phyloP scores from a whole-genome alignment of 2,888 invertebrate genomes.

The Cephus spinipes region DNA sequence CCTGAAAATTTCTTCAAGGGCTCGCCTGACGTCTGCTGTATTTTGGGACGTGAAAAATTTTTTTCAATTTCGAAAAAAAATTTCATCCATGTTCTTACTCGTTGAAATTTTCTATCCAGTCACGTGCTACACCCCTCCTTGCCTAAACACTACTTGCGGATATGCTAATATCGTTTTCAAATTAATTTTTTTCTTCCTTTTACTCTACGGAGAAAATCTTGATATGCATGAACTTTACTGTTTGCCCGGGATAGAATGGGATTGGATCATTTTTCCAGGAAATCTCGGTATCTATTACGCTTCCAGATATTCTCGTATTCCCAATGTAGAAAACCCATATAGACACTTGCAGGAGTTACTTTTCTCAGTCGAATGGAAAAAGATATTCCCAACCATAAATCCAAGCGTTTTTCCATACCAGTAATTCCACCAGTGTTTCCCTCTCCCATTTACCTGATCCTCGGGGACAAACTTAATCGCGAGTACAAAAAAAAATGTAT shows the following conservation, averaged over 20 bases:
- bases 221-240: neutral
- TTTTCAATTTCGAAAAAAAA: constrained; percentile 12
- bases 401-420: neutral
- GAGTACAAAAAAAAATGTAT: neutral
- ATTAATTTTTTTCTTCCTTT: neutral
- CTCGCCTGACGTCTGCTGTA: neutral
- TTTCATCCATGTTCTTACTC: neutral
- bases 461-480: neutral
- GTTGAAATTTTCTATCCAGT: neutral
- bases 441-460: neutral
- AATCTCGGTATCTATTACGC: neutral
- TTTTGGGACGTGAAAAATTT: neutral
- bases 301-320: neutral
- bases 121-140: neutral
- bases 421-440: neutral
- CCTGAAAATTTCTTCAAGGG: neutral
- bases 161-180: neutral
- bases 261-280: neutral
- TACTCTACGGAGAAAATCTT: neutral
- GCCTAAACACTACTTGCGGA: neutral
- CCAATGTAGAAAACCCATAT: neutral
- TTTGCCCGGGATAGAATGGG: neutral
- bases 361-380: neutral
- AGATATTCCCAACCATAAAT: neutral
- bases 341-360: neutral